phyloP scores from a whole-genome alignment of 2,888 invertebrate genomes.

The Labia minor region DNA sequence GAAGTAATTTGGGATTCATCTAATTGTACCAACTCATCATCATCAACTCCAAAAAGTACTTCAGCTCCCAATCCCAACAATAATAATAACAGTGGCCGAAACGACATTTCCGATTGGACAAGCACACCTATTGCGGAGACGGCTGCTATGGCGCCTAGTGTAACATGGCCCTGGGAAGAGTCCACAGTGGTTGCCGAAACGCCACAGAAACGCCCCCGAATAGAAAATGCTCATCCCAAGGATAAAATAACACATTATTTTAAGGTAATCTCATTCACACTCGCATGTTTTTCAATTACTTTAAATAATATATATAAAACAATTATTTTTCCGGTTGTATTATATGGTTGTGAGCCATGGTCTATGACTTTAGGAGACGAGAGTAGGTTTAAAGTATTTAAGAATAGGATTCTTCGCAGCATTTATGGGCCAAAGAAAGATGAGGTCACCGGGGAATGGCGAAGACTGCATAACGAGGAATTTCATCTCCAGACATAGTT shows the following conservation, averaged over 20 bases:
- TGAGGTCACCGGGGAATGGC: no score
- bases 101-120: background rate
- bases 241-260: background rate
- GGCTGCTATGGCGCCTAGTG: background rate
- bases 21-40: background rate
- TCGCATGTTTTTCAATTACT: no score
- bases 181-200: background rate
- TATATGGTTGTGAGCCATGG: no score
- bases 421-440: no score
- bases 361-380: no score
- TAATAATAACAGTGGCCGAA: background rate
- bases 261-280: background rate
- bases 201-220: background rate
- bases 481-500: no score
- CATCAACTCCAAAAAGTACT: constrained; percentile 33
- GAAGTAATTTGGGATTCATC: background rate
- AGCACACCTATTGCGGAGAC: background rate
- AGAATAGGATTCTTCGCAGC: no score
- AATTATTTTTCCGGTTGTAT: no score
- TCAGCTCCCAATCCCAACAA: constrained; percentile 30
- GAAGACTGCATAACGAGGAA: no score
- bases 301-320: no score
- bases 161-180: background rate
- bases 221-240: background rate
- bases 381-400: no score